Percentiles rank a stretch among this genome's conserved stretches.
Evolutionary conservation across 2,888 invertebrate genomes (phyloP).

Genomic region (Trichopoda pennipes): DNA sequence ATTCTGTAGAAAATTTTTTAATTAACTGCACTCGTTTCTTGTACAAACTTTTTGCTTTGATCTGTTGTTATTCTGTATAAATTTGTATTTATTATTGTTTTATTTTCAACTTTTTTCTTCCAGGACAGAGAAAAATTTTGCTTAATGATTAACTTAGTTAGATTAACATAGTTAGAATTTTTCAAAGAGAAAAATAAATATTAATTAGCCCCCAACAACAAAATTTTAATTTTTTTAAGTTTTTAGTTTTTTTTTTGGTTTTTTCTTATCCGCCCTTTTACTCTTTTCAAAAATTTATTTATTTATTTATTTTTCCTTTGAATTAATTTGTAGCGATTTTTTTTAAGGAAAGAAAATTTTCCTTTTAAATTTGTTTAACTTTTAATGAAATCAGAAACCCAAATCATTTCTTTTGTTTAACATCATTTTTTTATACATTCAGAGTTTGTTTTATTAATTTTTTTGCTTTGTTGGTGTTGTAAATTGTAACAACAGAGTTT

Average conservation of each 20-base stretch:
- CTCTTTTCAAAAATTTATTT: neutral
- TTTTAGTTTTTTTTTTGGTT: too few species aligned
- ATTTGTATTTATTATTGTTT: too few species aligned
- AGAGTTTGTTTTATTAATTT: neutral
- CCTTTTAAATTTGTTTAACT: slow-evolving; percentile 45
- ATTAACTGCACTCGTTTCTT: too few species aligned
- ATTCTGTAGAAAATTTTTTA: too few species aligned
- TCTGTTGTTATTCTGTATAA: too few species aligned
- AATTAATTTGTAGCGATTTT: slow-evolving; percentile 1
- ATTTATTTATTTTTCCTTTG: neutral
- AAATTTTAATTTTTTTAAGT: neutral
- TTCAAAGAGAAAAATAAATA: neutral
- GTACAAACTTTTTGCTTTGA: too few species aligned
- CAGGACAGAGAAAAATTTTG: neutral
- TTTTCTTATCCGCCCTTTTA: too few species aligned
- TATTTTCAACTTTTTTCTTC: too few species aligned
- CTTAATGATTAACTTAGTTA: neutral
- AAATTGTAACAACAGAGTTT: too few species aligned
- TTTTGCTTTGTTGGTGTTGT: neutral
- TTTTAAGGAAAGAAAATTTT: neutral
- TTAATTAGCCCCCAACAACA: neutral
- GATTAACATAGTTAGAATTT: too few species aligned
- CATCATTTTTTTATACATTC: slow-evolving; percentile 8
- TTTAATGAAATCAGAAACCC: slow-evolving; percentile 48
- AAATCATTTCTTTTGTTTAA: slow-evolving; percentile 33